A percentile compares a stretch with the other conserved stretches of the same genome.
These are phyloP conservation scores for Monodelphis domestica DNA, from an alignment of 2,797 vertebrate species.

Conservation along the genomic window DNA sequence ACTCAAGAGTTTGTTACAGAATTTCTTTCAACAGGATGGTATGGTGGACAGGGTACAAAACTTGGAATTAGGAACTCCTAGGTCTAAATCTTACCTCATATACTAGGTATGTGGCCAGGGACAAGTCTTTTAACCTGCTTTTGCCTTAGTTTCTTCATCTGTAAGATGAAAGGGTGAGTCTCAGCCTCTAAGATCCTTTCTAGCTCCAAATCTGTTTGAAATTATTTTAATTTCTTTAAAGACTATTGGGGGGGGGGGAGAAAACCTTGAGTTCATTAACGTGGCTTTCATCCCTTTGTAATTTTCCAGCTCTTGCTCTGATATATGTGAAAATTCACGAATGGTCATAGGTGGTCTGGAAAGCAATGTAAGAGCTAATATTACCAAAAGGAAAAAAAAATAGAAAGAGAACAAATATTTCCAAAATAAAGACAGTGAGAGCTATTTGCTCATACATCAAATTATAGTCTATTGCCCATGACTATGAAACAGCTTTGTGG, in stretches of 20 bases:
- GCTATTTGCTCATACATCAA: slow-evolving; percentile 72
- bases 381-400: slow-evolving; percentile 42
- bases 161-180: not conserved
- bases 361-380: not conserved
- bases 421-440: not conserved
- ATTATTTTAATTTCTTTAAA: not conserved
- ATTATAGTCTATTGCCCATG: slow-evolving; percentile 58
- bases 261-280: not conserved
- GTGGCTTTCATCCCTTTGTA: not conserved
- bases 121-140: not conserved
- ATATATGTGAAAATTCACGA: not conserved
- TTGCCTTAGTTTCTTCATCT: not conserved
- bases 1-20: not conserved
- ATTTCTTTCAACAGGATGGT: not conserved
- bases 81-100: not conserved
- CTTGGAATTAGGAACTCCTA: not conserved
- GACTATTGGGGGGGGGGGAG: not conserved
- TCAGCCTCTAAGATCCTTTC: not conserved
- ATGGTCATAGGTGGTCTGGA: slow-evolving; percentile 16
- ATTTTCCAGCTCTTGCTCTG: slow-evolving; percentile 41
- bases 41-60: not conserved
- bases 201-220: not conserved
- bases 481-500: slow-evolving; percentile 75
- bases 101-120: not conserved
- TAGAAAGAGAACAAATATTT: not conserved